Base-by-base conservation (phyloP, 2,888 invertebrate species). In the Pardosa pseudoannulata region DNA sequence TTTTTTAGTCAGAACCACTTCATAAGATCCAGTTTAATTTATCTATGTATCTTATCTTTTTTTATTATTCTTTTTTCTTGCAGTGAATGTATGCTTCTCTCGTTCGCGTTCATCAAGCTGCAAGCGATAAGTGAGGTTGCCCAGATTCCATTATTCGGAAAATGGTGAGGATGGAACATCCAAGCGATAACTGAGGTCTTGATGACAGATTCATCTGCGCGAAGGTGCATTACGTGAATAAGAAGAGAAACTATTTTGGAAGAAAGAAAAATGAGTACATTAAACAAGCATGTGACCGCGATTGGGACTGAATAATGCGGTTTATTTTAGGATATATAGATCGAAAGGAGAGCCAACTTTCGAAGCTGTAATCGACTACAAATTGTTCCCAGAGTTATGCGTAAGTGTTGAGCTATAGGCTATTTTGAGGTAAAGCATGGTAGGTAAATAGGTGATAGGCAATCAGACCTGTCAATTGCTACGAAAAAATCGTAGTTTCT, bases 81-180 rank as follows among this genome's bases (percentile, higher is more conserved):
- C 62, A 16, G 11, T 31, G 56, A 56, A 70, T 28, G 1, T 28
- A 1, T n/a, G 9, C 71, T n/a, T 73, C 62, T 62, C 19, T 2
- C 23, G 19, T 2, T 11, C 23, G n/a, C 39, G 65, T 74, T 65
- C 11, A 29, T 75, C 74, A 74, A 74, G 74, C 27, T 11, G 11
- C 56, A 11, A 6, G 41, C 65, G 75, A 75, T 75, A 75, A 75
- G 75, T 75, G 75, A 75, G 19, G 27, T 16, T 65, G 64, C 29
- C 75, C 75, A 75, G 75, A 64, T 62, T 39, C 75, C 73, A 62
- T 62, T 73, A 56, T 31, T 19, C 16, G 65, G 28, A 65, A 75
- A 64, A 39, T 28, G 29, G n/a, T 5, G 39, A 31, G 29, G 73
- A 73, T 29, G 31, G 31, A 62, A 73, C 32, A 28, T 36, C 13